Base-by-base conservation (phyloP, 2,113 vertebrate genomes). In the Barnardius zonarius region DNA sequence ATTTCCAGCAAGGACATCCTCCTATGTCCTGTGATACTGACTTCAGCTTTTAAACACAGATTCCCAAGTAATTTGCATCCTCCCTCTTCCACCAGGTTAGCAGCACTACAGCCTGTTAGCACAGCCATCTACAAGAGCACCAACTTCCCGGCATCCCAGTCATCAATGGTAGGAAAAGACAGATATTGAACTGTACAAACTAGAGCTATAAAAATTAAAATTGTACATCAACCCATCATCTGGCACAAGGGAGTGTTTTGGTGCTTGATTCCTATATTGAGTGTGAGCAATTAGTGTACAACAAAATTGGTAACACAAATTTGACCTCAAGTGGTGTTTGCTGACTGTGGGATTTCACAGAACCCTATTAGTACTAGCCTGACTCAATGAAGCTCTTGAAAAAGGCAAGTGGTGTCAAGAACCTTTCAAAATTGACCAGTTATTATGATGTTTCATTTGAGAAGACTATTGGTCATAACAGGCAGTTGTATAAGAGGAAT, bases 51-150 rank as follows among this genome's bases (percentile, higher is more conserved):
- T 54, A 68, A 74, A 55, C 33, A 33, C 6, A 41, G 55, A 33
- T 33, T 69, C 31, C 43, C 1, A 0, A 64, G 43, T 14, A 3
- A 0, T 16, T n/a, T 23, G 12, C 41, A 46, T 17, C 22, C 18
- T 23, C 13, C 24, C 39, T 22, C 43, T 68, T 51, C n/a, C 11
- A 7, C 13, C 59, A 44, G 24, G 27, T 41, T 5, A 63, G 25
- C 48, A 43, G 6, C 14, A 17, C 3, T 31, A 10, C 23, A 30
- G 52, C 41, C 39, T 64, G 46, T 2, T 14, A 77, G 30, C 27
- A 43, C 61, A 43, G 43, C 10, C 13, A 43, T 2, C 43, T 39
- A 37, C 33, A 61, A 5, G 4, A 74, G 31, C 31, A 51, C 28
- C 75, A 24, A 9, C 37, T 9, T 52, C 43, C 17, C 4, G 0